These are phyloP conservation scores for Pseudorhombus dupliciocellatus DNA, from an alignment of 2,113 vertebrate species.

Conservation along the genomic window DNA sequence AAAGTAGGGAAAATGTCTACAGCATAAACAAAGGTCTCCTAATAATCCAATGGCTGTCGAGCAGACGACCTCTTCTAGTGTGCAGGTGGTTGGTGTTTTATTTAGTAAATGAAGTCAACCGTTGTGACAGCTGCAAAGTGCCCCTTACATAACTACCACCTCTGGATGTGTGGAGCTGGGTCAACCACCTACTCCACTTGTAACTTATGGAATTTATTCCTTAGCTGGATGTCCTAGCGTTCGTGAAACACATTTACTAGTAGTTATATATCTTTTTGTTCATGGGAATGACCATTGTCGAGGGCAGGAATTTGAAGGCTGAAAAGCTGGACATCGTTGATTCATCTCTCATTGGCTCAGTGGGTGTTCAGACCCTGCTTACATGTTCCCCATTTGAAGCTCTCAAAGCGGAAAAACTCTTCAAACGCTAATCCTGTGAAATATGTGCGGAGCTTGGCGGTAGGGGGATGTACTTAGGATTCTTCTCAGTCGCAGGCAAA, in stretches of 20 bases:
- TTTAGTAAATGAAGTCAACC: conserved; percentile 7
- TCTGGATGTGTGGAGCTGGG: conserved; percentile 39
- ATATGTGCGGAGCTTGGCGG: conserved; percentile 36
- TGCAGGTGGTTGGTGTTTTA: conserved; percentile 17
- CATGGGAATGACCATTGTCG: not conserved
- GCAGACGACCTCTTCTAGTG: not conserved
- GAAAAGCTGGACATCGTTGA: not conserved
- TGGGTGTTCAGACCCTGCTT: conserved; percentile 32
- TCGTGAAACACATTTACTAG: no score
- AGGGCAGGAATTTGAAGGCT: not conserved
- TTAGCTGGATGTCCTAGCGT: no score
- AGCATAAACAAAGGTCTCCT: not conserved
- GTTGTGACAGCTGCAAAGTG: conserved; percentile 67
- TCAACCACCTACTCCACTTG: not conserved
- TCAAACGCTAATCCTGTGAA: conserved; percentile 65
- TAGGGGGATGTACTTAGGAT: not conserved
- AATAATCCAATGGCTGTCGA: no score
- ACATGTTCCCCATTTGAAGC: conserved; percentile 20
- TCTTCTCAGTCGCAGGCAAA: conserved; percentile 16
- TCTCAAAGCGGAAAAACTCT: conserved; percentile 25
- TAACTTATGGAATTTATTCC: not conserved
- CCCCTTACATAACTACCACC: conserved; percentile 52
- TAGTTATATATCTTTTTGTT: not conserved
- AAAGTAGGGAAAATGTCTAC: no score
- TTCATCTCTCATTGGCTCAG: conserved; percentile 3